Base-by-base conservation (phyloP, 1,140 invertebrate genomes). In the Pseudomyrmex flavicornis region DNA sequence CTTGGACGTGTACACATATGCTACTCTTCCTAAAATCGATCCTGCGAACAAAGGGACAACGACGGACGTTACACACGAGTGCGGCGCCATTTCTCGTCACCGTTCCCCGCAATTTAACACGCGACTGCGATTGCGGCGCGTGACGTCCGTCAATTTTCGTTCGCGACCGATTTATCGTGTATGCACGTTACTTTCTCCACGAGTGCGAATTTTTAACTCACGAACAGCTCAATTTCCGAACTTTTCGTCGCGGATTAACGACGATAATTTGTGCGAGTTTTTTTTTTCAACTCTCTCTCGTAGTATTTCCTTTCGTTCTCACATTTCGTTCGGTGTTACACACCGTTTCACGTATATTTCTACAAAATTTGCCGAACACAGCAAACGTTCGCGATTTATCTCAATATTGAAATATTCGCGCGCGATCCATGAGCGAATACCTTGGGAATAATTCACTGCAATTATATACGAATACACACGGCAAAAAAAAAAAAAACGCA, bases 141-240 rank as follows among this genome's bases (percentile, higher is more conserved):
- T 83, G 84, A 83, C 79, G 61, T 46, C 70, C 86, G 80, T 86
- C 86, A 86, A 86, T 86, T 86, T 83, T 77, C 72, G 58, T 46
- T 82, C 22, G 50, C 22, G 76, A 54, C 26, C 26, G 48, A 20
- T 48, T 63, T 73, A 46, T 22, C 44, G 48, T 35, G 35, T 65
- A 44, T 69, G 15, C 72, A 46, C 83, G 22, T 17, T 46, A 26
- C 12, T 22, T 46, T 12, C 17, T 35, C 35, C 35, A 3, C 73
- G 46, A 7, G 52, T 10, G 22, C 54, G 63, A 20, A 44, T 75
- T 82, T 69, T 56, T 46, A 72, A 85, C 77, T 85, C 76, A 70
- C 61, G 50, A 86, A 87, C 84, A 83, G 79, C 85, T 87, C 72
- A 87, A 86, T 87, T 83, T 66, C 15, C 63, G 68, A 59, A 52